phyloP scores from a whole-genome alignment of 2,888 invertebrate genomes.

The Tiliacea citrago region DNA sequence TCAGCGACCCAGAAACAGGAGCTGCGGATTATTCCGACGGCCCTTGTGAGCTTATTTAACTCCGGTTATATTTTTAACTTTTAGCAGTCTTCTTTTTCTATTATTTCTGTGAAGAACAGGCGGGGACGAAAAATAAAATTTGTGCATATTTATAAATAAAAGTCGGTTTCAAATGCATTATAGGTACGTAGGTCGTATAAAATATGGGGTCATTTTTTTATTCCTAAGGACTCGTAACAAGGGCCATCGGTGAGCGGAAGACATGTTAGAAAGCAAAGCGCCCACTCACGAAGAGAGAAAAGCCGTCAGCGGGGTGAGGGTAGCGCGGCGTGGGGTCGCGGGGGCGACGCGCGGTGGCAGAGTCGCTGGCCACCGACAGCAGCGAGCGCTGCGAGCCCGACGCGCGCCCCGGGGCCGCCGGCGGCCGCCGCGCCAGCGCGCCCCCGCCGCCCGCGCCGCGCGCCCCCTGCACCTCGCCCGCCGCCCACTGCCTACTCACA shows the following conservation, averaged over 20 bases:
- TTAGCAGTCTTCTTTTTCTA: constrained; percentile 41
- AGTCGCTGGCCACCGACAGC: constrained; percentile 89
- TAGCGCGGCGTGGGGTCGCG: constrained; percentile 85
- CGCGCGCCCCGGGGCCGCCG: constrained; percentile 71
- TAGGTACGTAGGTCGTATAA: neutral
- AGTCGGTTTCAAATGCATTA: neutral
- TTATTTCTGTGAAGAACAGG: constrained; percentile 18
- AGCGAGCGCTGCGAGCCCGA: constrained; percentile 88
- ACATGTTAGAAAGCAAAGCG: constrained; percentile 89
- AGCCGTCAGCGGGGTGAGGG: constrained; percentile 85
- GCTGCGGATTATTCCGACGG: constrained; percentile 84
- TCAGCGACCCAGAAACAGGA: constrained; percentile 87
- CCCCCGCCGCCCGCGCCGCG: constrained; percentile 71
- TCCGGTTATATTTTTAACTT: constrained; percentile 68
- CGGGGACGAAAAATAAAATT: constrained; percentile 4
- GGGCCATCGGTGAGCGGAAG: constrained; percentile 74
- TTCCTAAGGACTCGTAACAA: constrained; percentile 49
- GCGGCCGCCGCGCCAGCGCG: constrained; percentile 68
- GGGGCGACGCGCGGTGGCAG: constrained; percentile 86
- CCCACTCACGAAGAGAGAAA: constrained; percentile 90
- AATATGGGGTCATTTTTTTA: neutral
- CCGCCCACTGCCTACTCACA: constrained; percentile 89
- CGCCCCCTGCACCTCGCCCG: constrained; percentile 83
- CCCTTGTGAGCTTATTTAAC: constrained; percentile 80
- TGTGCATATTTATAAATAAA: constrained; percentile 6